Evolutionary conservation across 2,797 vertebrate species (phyloP), one percentile per base, ranked within the genome.

Genomic region (Rhabdophis nuchalis): DNA sequence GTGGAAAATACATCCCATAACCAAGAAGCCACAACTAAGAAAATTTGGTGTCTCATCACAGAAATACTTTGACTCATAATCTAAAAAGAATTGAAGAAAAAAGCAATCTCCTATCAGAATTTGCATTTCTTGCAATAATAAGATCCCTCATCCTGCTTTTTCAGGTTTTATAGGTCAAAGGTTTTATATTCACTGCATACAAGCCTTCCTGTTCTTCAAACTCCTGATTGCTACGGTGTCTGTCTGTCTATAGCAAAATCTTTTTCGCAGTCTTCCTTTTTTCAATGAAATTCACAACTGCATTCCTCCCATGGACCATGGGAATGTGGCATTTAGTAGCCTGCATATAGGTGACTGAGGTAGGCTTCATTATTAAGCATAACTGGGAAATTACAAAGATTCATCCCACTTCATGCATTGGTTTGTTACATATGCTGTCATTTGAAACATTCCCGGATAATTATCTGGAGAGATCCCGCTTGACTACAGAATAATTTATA

Each of bases 401-500:
- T 20, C 86, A 52, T 53, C 60, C 0, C 20, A 82, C 85, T 54
- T 36, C 85, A 91, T 53, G 11, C 86, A 89, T 8, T 56, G 61
- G 36, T 82, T 50, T 89, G 0, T 91, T 88, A 92, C 56, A 27
- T 87, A 68, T 61, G 90, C 11, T 92, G 92, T 4, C 91, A 36
- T 57, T 90, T 92, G 82, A 93, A 95, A 95, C 87, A 25, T 36
- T 90, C 77, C 58, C 16, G 32, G 85, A 88, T 91, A 90, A 57
- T 54, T 91, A 32, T 86, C 93, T 93, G 64, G 61, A 94, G 91
- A 91, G 94, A 90, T 23, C 10, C 5, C 41, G 90, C 94, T 95
- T 95, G 90, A 94, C 92, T 94, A 54, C 36, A 94, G 91, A 93
- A 93, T 93, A 94, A 95, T 94, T 93, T 94, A 96, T 94, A 96